These are phyloP conservation scores for Schizaphis graminum DNA, from an alignment of 2,888 invertebrate species.

Conservation along the genomic window DNA sequence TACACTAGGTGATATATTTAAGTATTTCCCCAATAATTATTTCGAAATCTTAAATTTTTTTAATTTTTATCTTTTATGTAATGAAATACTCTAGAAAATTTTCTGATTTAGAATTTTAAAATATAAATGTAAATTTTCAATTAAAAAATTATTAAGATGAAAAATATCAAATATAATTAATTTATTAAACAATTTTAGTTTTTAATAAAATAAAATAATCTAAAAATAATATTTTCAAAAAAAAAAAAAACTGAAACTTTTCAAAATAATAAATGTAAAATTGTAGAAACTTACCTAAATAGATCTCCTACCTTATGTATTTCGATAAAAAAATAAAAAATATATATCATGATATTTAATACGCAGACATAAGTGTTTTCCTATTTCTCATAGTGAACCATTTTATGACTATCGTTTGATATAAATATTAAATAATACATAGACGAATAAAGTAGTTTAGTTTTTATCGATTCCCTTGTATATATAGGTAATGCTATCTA, in stretches of 20 bases:
- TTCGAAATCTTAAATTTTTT: too few relatives aligned
- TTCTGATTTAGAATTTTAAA: neutral
- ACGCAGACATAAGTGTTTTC: neutral
- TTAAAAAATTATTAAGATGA: neutral
- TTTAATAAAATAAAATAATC: neutral
- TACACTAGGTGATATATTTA: too few relatives aligned
- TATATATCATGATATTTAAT: neutral
- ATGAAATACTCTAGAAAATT: neutral
- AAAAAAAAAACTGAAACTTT: neutral
- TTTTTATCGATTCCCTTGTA: neutral
- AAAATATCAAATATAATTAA: neutral
- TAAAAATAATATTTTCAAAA: neutral
- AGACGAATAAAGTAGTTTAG: neutral
- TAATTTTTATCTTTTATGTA: neutral
- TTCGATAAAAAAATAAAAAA: neutral
- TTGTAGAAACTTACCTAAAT: neutral
- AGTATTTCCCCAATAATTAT: too few relatives aligned
- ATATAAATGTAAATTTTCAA: neutral
- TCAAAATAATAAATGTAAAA: neutral
- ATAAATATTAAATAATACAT: neutral
- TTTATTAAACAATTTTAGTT: neutral
- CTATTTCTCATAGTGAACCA: neutral
- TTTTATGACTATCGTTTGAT: neutral
- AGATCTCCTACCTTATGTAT: neutral
- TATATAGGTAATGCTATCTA: neutral